phyloP scores from a whole-genome alignment of 2,888 invertebrate species.

The Euphydryas editha region DNA sequence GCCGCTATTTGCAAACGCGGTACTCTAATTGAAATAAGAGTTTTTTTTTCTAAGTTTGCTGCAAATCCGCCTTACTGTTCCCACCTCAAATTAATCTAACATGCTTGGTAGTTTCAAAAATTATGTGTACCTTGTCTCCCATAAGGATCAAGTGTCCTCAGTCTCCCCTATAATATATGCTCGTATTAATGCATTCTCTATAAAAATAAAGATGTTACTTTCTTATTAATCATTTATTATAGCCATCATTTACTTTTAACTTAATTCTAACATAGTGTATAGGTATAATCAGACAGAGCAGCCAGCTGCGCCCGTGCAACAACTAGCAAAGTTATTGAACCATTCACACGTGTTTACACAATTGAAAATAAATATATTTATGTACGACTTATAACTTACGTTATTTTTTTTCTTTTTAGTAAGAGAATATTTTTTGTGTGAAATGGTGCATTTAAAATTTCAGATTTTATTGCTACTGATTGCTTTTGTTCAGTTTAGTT shows the following conservation, averaged over 20 bases:
- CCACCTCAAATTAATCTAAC: no score
- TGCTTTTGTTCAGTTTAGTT: slow-evolving; percentile 14
- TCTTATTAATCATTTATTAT: not conserved
- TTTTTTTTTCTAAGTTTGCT: no score
- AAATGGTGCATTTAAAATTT: slow-evolving; percentile 45
- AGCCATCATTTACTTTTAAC: slow-evolving; percentile 18
- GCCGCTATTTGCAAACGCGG: no score
- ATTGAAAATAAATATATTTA: slow-evolving; percentile 21
- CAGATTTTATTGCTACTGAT: slow-evolving; percentile 45
- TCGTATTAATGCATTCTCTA: no score
- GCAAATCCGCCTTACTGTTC: no score
- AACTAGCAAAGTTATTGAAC: slow-evolving; percentile 28
- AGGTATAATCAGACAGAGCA: slow-evolving; percentile 21
- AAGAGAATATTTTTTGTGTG: slow-evolving; percentile 3
- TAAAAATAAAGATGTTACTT: not conserved
- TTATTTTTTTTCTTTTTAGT: not conserved
- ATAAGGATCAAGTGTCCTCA: no score
- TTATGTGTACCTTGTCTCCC: no score
- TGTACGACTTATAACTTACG: not conserved
- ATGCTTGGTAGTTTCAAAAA: no score
- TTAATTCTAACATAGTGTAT: slow-evolving; percentile 9
- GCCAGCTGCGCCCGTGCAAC: slow-evolving; percentile 16
- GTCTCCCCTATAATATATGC: no score
- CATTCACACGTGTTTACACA: slow-evolving; percentile 38
- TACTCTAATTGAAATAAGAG: no score